Percentiles rank a stretch among this genome's conserved stretches.
These are phyloP conservation scores for Plebejus anna DNA, from an alignment of 2,888 invertebrate species.

Conservation along the genomic window DNA sequence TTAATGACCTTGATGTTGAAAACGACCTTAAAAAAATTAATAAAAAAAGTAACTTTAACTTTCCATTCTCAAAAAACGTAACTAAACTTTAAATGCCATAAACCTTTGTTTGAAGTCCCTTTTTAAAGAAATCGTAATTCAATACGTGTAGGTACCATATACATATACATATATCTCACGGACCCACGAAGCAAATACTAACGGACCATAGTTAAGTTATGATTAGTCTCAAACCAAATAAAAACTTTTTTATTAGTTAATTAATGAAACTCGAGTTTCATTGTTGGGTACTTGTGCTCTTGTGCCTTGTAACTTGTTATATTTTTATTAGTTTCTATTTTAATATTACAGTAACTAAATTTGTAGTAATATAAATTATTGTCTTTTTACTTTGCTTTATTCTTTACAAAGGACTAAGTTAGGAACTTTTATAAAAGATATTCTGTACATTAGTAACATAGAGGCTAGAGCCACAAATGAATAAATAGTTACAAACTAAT, in stretches of 20 bases:
- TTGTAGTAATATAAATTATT: not conserved
- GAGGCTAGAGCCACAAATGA: not conserved
- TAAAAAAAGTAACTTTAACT: too few relatives aligned
- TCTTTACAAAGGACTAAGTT: not conserved
- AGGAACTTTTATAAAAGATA: not conserved
- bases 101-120: too few relatives aligned
- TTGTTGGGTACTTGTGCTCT: not conserved
- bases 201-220: too few relatives aligned
- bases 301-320: not conserved
- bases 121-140: too few relatives aligned
- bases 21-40: too few relatives aligned
- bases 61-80: too few relatives aligned
- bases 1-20: too few relatives aligned
- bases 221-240: too few relatives aligned
- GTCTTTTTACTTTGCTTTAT: not conserved
- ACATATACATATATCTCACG: too few relatives aligned
- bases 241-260: not conserved
- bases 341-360: not conserved
- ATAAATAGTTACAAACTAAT: not conserved
- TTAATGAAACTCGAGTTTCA: not conserved
- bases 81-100: too few relatives aligned
- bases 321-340: not conserved
- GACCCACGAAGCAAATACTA: too few relatives aligned
- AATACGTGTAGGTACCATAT: too few relatives aligned
- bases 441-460: not conserved